Evolutionary conservation across 2,888 invertebrate species (phyloP), one percentile per base, ranked within the genome.

Genomic region (Drosophila cognata): DNA sequence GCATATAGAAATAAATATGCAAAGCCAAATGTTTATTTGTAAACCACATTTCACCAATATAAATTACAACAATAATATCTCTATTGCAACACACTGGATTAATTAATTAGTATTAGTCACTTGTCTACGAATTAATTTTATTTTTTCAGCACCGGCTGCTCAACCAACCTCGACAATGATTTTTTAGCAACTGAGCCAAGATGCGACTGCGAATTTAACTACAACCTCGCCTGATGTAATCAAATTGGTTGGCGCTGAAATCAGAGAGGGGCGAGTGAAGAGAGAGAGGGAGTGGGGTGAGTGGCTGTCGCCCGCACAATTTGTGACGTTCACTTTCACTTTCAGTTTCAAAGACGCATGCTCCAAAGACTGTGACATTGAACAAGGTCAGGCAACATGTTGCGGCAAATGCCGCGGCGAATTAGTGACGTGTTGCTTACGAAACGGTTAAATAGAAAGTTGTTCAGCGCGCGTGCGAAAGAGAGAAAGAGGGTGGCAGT

Each of bases 321-420:
- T 66, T 67, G 81, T 85, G 85, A 88, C 90, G 90, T 85, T 29
- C 38, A 77, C 88, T 89, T 90, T 85, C 88, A 86, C 87, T 85
- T 56, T 56, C 33, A 38, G 16, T 46, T 88, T 85, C 31, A 48
- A 51, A 31, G 48, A 81, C 88, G 84, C 88, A 84, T 84, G 84
- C 72, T 59, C 58, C 21, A 62, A 53, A 55, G 52, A 35, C 35
- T 28, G 21, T 90, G 87, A 87, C 87, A 87, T 87, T 87, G 87
- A 81, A 90, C 87, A 87, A 87, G 87, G 87, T 87, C 87, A 90
- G 53, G 66, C 87, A 79, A 77, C 81, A 88, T 85, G 90, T 72
- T 83, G 87, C 82, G 21, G 51, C 61, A 8, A 33, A 13, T 71
- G 74, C 64, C 18, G 53, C 59, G 33, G 56, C 51, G 48, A 58